Evolutionary conservation across 2,113 vertebrate genomes (phyloP).

Genomic region (Dipodomys ordii): DNA sequence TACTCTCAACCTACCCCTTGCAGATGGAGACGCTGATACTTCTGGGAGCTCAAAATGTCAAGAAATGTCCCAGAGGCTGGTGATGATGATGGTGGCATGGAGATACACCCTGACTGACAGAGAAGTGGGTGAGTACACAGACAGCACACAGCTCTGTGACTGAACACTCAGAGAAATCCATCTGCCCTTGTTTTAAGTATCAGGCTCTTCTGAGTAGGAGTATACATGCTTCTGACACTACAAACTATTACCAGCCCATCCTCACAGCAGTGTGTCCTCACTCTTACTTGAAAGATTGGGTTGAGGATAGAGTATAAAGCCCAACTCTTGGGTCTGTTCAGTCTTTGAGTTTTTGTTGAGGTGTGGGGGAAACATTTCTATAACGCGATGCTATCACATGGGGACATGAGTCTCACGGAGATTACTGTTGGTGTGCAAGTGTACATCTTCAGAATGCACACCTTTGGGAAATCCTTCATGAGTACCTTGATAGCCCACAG

Average conservation of each 20-base stretch:
- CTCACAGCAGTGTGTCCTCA: not conserved
- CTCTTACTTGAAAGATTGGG: not conserved
- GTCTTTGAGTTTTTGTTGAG: too few species aligned
- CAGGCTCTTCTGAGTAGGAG: not conserved
- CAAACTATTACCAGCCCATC: not conserved
- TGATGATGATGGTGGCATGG: too few species aligned
- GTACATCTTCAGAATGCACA: not conserved
- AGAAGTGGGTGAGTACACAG: not conserved
- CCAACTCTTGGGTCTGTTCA: not conserved
- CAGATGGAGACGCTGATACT: not conserved
- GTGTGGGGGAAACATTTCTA: not conserved
- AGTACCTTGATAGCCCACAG: not conserved
- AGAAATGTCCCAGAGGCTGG: not conserved
- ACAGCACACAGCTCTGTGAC: not conserved
- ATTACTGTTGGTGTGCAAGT: conserved; percentile 11
- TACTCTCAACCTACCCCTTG: not conserved
- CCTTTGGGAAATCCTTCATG: conserved; percentile 9
- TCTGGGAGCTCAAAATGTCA: not conserved
- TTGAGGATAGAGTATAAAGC: not conserved
- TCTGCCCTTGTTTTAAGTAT: not conserved
- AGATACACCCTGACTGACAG: too few species aligned
- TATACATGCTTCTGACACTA: not conserved
- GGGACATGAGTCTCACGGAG: not conserved
- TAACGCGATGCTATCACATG: conserved; percentile 8
- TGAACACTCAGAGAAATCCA: not conserved